Evolutionary conservation across 2,888 invertebrate species (phyloP).

Genomic region (Caenorhabditis sulstoni): DNA sequence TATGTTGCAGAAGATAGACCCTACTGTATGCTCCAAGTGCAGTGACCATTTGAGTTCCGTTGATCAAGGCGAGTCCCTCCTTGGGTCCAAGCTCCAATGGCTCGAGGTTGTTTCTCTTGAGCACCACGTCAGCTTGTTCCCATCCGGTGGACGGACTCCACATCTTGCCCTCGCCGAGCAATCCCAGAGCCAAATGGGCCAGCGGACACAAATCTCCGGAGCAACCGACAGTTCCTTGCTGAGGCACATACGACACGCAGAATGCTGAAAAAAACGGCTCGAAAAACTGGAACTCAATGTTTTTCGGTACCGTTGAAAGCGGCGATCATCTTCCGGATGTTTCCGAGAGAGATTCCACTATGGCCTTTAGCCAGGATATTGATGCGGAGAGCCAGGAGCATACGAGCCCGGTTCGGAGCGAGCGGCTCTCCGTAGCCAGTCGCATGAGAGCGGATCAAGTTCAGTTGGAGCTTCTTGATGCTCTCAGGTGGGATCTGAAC

Average conservation of each 20-base stretch:
- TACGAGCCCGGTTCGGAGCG: slow-evolving; percentile 84
- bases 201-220: slow-evolving; percentile 86
- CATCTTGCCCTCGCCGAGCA: slow-evolving; percentile 85
- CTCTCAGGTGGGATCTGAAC: slow-evolving; percentile 84
- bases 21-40: slow-evolving; percentile 85
- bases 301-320: slow-evolving; percentile 84
- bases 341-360: slow-evolving; percentile 85
- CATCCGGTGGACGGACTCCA: slow-evolving; percentile 75
- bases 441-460: slow-evolving; percentile 85
- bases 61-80: slow-evolving; percentile 85
- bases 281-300: neutral
- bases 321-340: slow-evolving; percentile 84
- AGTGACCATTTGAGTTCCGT: slow-evolving; percentile 86
- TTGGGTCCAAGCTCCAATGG: slow-evolving; percentile 84
- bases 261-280: slow-evolving; percentile 82
- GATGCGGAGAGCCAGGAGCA: slow-evolving; percentile 85
- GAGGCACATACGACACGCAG: slow-evolving; percentile 85
- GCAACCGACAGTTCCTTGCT: slow-evolving; percentile 86
- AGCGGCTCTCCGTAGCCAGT: slow-evolving; percentile 85
- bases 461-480: slow-evolving; percentile 84
- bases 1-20: too few species aligned
- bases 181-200: slow-evolving; percentile 85
- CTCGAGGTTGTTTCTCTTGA: slow-evolving; percentile 84
- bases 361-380: slow-evolving; percentile 86
- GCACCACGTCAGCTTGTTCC: slow-evolving; percentile 76